phyloP scores from a whole-genome alignment of 1,140 invertebrate genomes.

The Harpegnathos saltator region DNA sequence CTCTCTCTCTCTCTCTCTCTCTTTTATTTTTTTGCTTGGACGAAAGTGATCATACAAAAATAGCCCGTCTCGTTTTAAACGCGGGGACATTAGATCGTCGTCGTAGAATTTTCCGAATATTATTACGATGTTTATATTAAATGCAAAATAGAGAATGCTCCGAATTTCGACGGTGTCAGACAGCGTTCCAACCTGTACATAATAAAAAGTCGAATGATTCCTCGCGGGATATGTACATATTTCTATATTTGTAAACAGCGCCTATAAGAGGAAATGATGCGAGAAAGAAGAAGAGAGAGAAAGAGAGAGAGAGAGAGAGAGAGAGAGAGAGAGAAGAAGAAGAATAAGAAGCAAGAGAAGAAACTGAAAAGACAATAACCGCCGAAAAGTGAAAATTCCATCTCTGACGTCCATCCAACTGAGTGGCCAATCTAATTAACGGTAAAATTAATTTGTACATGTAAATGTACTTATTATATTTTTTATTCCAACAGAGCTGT shows the following conservation, averaged over 20 bases:
- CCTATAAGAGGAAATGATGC: constrained; percentile 20
- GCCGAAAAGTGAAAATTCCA: background rate
- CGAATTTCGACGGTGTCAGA: background rate
- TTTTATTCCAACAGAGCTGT: too few relatives aligned
- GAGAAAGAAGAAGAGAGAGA: background rate
- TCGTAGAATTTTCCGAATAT: constrained; percentile 13
- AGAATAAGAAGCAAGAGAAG: background rate
- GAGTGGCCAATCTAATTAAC: too few relatives aligned
- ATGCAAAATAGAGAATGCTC: background rate
- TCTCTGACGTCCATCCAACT: too few relatives aligned
- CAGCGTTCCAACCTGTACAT: background rate
- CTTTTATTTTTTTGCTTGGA: background rate
- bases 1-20: background rate
- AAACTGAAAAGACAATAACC: constrained; percentile 23
- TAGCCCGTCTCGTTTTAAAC: constrained; percentile 15
- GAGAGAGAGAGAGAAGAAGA: background rate
- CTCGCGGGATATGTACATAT: constrained; percentile 40
- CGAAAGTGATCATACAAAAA: constrained; percentile 50
- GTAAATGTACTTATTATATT: too few relatives aligned
- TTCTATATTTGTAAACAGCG: constrained; percentile 36
- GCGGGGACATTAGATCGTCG: background rate
- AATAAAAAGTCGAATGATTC: constrained; percentile 17
- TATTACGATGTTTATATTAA: background rate
- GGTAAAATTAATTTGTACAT: too few relatives aligned
- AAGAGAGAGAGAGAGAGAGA: too few relatives aligned